Conservation (phyloP, 53 echinoderm and acorn worm species). For the Holothuria scabra region DNA sequence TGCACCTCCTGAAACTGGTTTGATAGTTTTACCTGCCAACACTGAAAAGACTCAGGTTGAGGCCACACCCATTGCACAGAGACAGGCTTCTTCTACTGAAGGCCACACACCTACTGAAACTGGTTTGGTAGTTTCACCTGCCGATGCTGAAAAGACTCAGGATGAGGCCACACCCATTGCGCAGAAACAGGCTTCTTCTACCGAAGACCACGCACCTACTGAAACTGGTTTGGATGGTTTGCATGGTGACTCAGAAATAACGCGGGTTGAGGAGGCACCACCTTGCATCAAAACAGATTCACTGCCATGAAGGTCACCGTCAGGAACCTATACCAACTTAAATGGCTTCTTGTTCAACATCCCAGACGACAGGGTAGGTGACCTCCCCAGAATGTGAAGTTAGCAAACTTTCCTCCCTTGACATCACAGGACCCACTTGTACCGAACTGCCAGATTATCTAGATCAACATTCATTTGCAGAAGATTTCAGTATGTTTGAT, state of each 20-base stretch:
- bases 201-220: neutral
- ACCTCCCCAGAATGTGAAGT: too few relatives aligned
- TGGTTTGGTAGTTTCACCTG: neutral
- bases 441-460: neutral
- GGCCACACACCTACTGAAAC: too few relatives aligned
- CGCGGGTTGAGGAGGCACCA: neutral
- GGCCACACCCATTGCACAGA: too few relatives aligned
- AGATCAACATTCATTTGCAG: slow-evolving; percentile 3
- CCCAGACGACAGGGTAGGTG: too few relatives aligned
- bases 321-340: too few relatives aligned
- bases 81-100: neutral
- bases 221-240: neutral
- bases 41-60: too few relatives aligned
- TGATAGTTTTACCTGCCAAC: too few relatives aligned
- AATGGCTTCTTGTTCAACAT: too few relatives aligned
- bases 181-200: neutral
- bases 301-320: neutral
- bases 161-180: neutral
- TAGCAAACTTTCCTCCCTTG: neutral
- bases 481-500: neutral
- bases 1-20: too few relatives aligned
- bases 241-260: neutral
- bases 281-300: slow-evolving; percentile 5
- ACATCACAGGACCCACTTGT: neutral
- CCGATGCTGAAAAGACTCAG: neutral